A percentile compares a stretch with the other conserved stretches of the same genome.
phyloP scores from a whole-genome alignment of 1,140 invertebrate genomes.

The Eupristina koningsbergeri region DNA sequence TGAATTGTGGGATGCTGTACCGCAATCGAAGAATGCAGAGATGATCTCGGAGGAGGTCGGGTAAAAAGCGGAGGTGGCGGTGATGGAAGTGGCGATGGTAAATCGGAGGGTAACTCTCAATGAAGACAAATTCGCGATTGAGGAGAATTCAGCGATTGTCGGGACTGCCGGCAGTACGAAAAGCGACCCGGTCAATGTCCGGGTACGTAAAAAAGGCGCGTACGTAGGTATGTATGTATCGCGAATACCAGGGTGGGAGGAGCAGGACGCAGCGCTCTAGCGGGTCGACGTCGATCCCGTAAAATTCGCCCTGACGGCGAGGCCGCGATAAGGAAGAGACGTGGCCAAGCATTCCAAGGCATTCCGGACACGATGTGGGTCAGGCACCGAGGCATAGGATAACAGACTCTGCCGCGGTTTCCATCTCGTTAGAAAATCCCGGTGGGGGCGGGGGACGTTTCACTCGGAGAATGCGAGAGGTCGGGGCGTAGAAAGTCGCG shows the following conservation, averaged over 20 bases:
- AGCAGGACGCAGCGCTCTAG: background rate
- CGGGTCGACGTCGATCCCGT: background rate
- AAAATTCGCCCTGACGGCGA: background rate
- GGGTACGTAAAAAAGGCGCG: background rate
- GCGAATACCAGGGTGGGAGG: conserved; percentile 11
- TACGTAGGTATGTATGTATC: too few relatives aligned
- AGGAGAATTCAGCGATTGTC: background rate
- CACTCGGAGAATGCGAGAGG: background rate
- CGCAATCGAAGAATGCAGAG: background rate
- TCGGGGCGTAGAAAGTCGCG: background rate
- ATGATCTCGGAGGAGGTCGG: too few relatives aligned
- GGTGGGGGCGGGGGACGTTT: background rate
- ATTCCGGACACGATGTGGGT: conserved; percentile 4
- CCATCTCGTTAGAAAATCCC: background rate
- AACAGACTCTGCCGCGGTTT: background rate
- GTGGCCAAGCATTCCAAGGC: too few relatives aligned
- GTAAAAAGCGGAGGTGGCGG: too few relatives aligned
- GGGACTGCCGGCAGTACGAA: background rate
- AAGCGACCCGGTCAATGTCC: conserved; percentile 24
- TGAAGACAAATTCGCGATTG: too few relatives aligned
- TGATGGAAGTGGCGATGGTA: too few relatives aligned
- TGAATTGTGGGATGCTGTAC: background rate
- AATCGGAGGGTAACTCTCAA: too few relatives aligned
- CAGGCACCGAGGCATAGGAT: background rate
- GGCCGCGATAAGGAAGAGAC: background rate